Evolutionary conservation across 2,888 invertebrate genomes (phyloP).

Genomic region (Xestobium rufovillosum): DNA sequence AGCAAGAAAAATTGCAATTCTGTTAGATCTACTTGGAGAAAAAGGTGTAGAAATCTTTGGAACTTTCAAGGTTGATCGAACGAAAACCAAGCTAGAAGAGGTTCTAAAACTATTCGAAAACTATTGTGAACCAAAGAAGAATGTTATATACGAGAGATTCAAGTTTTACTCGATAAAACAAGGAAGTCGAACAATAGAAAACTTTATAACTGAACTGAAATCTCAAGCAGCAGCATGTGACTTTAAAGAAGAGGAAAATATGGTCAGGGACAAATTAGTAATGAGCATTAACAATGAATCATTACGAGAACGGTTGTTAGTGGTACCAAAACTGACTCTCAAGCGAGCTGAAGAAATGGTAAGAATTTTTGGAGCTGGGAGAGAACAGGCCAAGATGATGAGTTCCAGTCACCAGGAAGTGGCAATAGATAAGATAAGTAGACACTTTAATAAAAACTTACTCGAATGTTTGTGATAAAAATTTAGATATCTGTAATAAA

Average conservation of each 20-base stretch:
- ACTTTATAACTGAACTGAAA: neutral
- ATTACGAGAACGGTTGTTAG: neutral
- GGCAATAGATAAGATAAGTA: neutral
- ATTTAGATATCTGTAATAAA: no score
- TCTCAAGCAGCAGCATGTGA: neutral
- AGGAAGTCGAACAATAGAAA: conserved; percentile 2
- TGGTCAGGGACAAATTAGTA: conserved; percentile 1
- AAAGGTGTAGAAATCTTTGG: conserved; percentile 9
- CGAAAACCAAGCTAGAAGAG: conserved; percentile 4
- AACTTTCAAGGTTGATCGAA: conserved; percentile 8
- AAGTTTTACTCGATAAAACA: conserved; percentile 6
- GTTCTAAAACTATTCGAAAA: conserved; percentile 4
- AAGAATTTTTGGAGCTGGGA: neutral
- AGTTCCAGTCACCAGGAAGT: neutral
- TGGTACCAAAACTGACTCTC: neutral
- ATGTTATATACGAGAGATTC: conserved; percentile 9
- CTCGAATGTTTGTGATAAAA: no score
- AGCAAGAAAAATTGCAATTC: conserved; percentile 4
- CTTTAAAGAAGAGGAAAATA: neutral
- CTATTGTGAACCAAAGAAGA: conserved; percentile 9
- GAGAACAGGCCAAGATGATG: neutral
- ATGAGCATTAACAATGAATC: neutral
- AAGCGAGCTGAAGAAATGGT: neutral
- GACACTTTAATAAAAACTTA: neutral
- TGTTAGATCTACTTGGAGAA: conserved; percentile 8